phyloP scores from a whole-genome alignment of 2,888 invertebrate genomes.

The Caenorhabditis doughertyi region DNA sequence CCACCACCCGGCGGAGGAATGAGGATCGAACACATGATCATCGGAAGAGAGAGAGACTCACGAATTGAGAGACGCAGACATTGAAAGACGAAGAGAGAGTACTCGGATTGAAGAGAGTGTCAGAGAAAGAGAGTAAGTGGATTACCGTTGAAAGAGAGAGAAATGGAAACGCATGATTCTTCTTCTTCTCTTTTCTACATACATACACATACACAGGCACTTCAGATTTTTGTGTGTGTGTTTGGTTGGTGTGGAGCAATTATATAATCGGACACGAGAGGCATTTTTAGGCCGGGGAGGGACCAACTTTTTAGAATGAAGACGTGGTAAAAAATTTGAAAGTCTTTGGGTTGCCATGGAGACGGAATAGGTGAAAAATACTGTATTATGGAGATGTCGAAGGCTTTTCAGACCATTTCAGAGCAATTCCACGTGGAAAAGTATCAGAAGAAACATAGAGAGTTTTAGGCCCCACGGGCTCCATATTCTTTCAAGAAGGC shows the following conservation, averaged over 20 bases:
- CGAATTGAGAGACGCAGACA: slow-evolving; percentile 17
- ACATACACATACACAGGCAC: slow-evolving; percentile 44
- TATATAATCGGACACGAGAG: not conserved
- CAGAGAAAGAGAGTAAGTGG: slow-evolving; percentile 19
- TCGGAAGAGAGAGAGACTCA: not conserved
- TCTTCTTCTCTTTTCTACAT: too few species aligned
- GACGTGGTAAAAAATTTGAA: too few species aligned
- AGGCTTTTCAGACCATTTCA: too few species aligned
- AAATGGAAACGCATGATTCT: slow-evolving; percentile 64
- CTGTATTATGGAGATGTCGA: too few species aligned
- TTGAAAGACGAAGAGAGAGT: not conserved
- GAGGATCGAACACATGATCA: slow-evolving; percentile 64
- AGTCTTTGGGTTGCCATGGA: too few species aligned
- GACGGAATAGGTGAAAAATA: too few species aligned
- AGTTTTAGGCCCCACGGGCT: too few species aligned
- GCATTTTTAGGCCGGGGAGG: not conserved
- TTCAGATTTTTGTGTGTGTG: slow-evolving; percentile 45
- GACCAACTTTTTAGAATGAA: too few species aligned
- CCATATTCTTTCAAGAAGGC: too few species aligned
- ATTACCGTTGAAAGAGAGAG: slow-evolving; percentile 52
- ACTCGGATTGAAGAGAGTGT: not conserved
- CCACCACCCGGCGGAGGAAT: slow-evolving; percentile 1
- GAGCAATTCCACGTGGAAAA: too few species aligned
- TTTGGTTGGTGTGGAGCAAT: slow-evolving; percentile 31
- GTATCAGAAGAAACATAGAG: too few species aligned